Base-by-base conservation (phyloP, 2,113 vertebrate genomes). In the Phyllostomus hastatus region DNA sequence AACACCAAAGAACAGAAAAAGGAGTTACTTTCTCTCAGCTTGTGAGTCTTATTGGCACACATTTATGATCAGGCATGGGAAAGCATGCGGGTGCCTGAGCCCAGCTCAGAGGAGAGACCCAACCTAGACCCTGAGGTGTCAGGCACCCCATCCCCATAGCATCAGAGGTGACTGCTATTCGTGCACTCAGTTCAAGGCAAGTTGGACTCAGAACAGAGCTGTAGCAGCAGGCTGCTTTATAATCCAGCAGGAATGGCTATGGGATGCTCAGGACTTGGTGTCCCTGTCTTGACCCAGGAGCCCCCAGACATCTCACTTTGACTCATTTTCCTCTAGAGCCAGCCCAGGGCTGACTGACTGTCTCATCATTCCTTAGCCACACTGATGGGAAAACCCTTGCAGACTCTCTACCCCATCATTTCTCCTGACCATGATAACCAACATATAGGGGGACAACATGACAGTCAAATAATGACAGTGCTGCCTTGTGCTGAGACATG, bases 1-100 rank as follows among this genome's bases (percentile, higher is more conserved):
- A 97, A 97, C 95, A 87, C 35, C 1, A 24, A 94, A 93, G 67
- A 75, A 97, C 11, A 93, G 85, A 83, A 95, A 96, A 97, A 61
- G 61, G 88, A 93, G 82, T 73, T 59, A 41, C 80, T 24, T 7
- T 83, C 70, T 41, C 33, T 70, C 2, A 2, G 75, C 59, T 35
- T 50, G 20, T 17, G 78, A 93, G 82, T 43, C 59, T 81, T 2
- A 76, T 31, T 46, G 16, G 57, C 11, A 90, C 82, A 38, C 0
- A 0, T 54, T 95, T 73, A 80, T 46, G 85, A 69, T 54, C 50
- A 81, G 78, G 84, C 28, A 0, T 16, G n/a, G 43, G 26, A 11
- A 76, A 82, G 41, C 24, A 8, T 7, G 1, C 16, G 73, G 43
- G 28, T 48, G 54, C n/a, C 75, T 15, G 61, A 57, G 52, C 14